phyloP scores from a whole-genome alignment of 92 coral and sea anemone species.

The Paramuricea clavata region DNA sequence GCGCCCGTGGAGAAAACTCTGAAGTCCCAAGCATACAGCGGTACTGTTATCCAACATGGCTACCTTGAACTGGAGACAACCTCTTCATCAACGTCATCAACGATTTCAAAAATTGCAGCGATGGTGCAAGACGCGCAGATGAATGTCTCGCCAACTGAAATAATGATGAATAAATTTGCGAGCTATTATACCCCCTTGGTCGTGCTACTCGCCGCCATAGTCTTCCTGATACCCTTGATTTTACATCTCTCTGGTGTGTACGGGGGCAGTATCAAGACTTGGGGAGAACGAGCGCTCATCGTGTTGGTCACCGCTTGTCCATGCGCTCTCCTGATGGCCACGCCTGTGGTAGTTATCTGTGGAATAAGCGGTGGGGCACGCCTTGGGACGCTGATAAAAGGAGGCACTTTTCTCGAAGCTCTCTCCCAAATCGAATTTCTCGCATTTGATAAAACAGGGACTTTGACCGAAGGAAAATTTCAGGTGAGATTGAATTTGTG shows the following conservation, averaged over 20 bases:
- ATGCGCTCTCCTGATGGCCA: constrained; percentile 97
- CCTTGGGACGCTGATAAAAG: constrained; percentile 84
- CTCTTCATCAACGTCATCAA: constrained; percentile 82
- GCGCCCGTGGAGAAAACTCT: constrained; percentile 88
- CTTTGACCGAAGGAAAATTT: constrained; percentile 91
- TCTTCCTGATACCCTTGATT: constrained; percentile 82
- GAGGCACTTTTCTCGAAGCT: constrained; percentile 81
- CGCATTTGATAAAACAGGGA: constrained; percentile 96
- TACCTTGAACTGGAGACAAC: constrained; percentile 90
- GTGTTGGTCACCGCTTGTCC: constrained; percentile 93
- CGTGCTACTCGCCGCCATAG: constrained; percentile 74
- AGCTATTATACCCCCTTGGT: constrained; percentile 88
- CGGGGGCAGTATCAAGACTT: constrained; percentile 69
- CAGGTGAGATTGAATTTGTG: too few species aligned
- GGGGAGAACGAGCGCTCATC: constrained; percentile 90
- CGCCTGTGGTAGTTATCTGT: constrained; percentile 94
- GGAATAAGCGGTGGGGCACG: constrained; percentile 94
- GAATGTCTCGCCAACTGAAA: constrained; percentile 82
- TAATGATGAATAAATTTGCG: constrained; percentile 86
- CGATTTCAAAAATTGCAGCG: constrained; percentile 74
- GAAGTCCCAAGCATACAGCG: constrained; percentile 80
- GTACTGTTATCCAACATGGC: constrained; percentile 95
- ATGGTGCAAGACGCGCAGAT: constrained; percentile 93
- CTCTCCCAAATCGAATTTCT: constrained; percentile 73
- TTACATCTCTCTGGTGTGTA: constrained; percentile 87